Percentiles rank a stretch among this genome's conserved stretches.
Evolutionary conservation across 2,113 vertebrate genomes (phyloP).

Genomic region (Seriola rivoliana): DNA sequence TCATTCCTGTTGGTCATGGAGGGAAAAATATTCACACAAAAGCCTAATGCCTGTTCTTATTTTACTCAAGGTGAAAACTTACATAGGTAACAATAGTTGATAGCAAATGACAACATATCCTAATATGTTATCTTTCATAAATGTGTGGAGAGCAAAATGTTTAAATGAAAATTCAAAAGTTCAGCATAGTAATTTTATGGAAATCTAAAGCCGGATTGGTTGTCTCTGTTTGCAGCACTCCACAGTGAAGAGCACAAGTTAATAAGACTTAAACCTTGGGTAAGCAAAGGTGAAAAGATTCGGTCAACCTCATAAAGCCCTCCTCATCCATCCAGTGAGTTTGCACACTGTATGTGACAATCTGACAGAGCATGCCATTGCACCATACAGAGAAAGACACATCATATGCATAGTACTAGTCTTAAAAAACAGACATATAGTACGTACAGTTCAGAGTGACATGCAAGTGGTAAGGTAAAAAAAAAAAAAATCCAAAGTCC

Average conservation of each 20-base stretch:
- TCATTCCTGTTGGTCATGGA: constrained; percentile 15
- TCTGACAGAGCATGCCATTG: constrained; percentile 61
- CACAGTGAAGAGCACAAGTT: background rate
- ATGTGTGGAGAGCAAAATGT: background rate
- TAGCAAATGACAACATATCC: background rate
- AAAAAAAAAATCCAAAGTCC: constrained; percentile 41
- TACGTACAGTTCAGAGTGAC: constrained; percentile 62
- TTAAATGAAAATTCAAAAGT: constrained; percentile 22
- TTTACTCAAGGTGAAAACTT: constrained; percentile 24
- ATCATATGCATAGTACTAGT: constrained; percentile 84
- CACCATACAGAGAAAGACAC: constrained; percentile 71
- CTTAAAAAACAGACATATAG: constrained; percentile 67
- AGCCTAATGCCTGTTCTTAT: background rate
- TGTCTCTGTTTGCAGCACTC: background rate
- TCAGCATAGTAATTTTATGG: constrained; percentile 5
- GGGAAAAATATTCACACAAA: constrained; percentile 36
- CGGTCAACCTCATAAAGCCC: constrained; percentile 11
- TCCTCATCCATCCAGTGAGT: constrained; percentile 16
- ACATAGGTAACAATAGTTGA: background rate
- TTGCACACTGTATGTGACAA: constrained; percentile 45
- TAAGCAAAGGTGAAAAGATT: constrained; percentile 26
- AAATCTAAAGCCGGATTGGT: constrained; percentile 6
- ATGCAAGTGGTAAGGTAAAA: constrained; percentile 67
- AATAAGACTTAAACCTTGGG: background rate
- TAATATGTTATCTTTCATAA: constrained; percentile 1